Base-by-base conservation (phyloP, 2,113 vertebrate genomes). In the Pelobates fuscus region DNA sequence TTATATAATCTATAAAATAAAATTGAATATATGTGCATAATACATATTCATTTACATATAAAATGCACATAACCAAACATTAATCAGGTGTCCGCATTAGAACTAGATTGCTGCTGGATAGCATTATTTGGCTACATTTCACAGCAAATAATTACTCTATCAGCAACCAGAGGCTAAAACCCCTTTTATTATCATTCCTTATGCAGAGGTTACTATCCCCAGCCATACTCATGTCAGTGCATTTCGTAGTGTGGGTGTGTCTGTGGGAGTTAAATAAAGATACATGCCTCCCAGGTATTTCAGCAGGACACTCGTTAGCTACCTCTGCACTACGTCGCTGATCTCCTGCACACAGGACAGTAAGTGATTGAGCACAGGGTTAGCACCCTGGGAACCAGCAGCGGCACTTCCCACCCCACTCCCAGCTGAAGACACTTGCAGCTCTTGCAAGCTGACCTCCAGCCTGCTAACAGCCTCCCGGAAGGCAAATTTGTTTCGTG, bases 251-350 rank as follows among this genome's bases (percentile, higher is more conserved):
- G 44, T 3, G 44, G 1, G 44, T 12, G 44, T 59, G 37, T 55
- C 15, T 55, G 21, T 3, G 27, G 55, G 29, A 24, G 17, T 37
- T n/a, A n/a, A 17, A 49, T 61, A n/a, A 14, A 25, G 66, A 58
- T 14, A 46, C 21, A 44, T 30, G 32, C 63, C 24, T 59, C 25
- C 21, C 25, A 21, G 11, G 2, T 15, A 41, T 58, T 25, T 24
- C 52, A 58, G 26, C 52, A 41, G 11, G 72, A 69, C 44, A 12
- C 61, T 77, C 86, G 82, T 84, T 86, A 88, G 94, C 95, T 98
- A 99, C 96, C 97, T 98, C 90, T 98, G 96, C 62, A 99, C 97
- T 80, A 98, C 94, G 6, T 98, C 96, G 49, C 94, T 98, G 88
- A 98, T 97, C 86, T 99, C 97, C 91, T 95, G 96, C 77, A 98